Evolutionary conservation across 2,113 vertebrate species (phyloP), one percentile per base, ranked within the genome.

Genomic region (Dasyornis broadbenti): DNA sequence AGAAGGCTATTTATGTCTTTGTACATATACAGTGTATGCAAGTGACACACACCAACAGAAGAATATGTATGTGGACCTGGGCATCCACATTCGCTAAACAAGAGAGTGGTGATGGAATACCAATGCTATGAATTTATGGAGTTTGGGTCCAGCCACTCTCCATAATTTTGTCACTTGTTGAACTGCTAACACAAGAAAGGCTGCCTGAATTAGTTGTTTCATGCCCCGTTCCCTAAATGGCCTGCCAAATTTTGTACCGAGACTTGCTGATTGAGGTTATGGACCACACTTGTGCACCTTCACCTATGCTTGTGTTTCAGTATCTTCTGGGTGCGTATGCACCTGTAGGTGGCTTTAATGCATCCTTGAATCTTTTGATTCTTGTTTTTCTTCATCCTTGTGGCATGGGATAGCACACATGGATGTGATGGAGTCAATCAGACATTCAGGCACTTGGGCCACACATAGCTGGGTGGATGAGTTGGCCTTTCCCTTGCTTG

Each of bases 201-300:
- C 27, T 82, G 30, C 31, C 75, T 77, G 31, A 26, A 24, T 65
- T 23, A 28, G 6, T 17, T n/a, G 44, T 56, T 40, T 70, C 22
- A 13, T 56, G 19, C 57, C 49, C 33, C n/a, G 6, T 10, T 30
- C 15, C 15, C 19, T 28, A 64, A 64, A 75, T 2, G 4, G 10
- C 28, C 69, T 24, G 30, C 10, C 33, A 60, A 14, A 68, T 68
- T 83, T 68, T 78, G 35, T 61, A 39, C 64, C 44, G 78, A 65
- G 24, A 31, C 5, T 42, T 16, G 11, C 0, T 31, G 22, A 35
- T 2, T 56, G 0, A 20, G 2, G 8, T 66, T 63, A 28, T 11
- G 17, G 21, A 37, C 17, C 31, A 24, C n/a, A 24, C 3, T 59
- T 71, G 10, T 39, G 11, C 24, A 49, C 13, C n/a, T 63, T 59